A percentile compares a stretch with the other conserved stretches of the same genome.
Conservation (phyloP, 1,140 invertebrate species). For the Diabrotica virgifera region DNA sequence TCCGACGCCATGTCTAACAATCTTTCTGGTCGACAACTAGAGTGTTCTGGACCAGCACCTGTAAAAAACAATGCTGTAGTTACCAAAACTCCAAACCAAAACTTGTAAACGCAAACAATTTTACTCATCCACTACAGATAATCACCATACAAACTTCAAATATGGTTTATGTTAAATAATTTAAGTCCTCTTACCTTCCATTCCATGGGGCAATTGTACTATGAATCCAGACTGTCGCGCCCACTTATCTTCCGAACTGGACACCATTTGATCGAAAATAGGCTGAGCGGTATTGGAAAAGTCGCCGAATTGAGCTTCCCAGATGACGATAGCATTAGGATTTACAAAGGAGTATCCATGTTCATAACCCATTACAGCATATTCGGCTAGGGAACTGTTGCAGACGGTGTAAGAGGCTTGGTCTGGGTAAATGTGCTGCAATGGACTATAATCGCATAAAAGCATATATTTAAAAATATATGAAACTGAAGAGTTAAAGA, state of each 20-base stretch:
- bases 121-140: no score
- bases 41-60: constrained; percentile 78
- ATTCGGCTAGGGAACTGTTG: constrained; percentile 81
- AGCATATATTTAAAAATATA: no score
- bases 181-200: constrained; percentile 66
- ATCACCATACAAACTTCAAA: no score
- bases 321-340: constrained; percentile 76
- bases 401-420: constrained; percentile 75
- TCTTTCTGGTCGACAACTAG: constrained; percentile 74
- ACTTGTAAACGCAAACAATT: no score
- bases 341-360: constrained; percentile 81
- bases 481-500: no score
- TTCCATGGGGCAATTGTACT: constrained; percentile 82
- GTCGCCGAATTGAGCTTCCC: constrained; percentile 93
- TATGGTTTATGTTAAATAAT: not conserved
- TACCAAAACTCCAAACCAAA: no score
- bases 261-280: constrained; percentile 83
- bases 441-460: constrained; percentile 6
- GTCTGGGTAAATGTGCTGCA: constrained; percentile 68
- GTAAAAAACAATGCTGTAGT: not conserved
- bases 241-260: constrained; percentile 80
- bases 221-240: constrained; percentile 78
- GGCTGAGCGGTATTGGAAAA: constrained; percentile 83
- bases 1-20: constrained; percentile 80
- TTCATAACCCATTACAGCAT: constrained; percentile 75